Evolutionary conservation across 2,113 vertebrate genomes (phyloP).

Genomic region (Choloepus hoffmanni): DNA sequence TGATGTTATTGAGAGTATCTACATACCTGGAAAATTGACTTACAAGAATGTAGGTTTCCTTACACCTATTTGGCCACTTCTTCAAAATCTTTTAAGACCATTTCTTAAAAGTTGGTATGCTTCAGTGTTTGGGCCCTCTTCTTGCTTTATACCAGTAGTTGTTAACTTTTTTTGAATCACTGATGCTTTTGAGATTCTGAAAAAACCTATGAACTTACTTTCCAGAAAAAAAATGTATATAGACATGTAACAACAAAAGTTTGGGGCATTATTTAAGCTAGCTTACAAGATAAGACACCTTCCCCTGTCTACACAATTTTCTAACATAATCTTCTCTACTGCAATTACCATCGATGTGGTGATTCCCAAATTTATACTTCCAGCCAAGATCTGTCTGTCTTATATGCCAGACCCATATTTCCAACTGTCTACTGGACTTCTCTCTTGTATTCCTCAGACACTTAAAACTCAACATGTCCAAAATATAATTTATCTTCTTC

Average conservation of each 20-base stretch:
- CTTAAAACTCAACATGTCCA: background rate
- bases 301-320: background rate
- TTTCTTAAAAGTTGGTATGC: background rate
- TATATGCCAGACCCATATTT: background rate
- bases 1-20: background rate
- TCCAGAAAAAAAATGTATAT: background rate
- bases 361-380: conserved; percentile 18
- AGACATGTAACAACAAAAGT: background rate
- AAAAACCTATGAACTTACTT: background rate
- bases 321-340: background rate
- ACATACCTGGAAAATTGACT: background rate
- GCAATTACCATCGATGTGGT: background rate
- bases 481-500: background rate
- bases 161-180: background rate
- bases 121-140: background rate
- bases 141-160: background rate
- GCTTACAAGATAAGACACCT: background rate
- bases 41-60: background rate
- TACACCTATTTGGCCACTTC: background rate
- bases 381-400: conserved; percentile 20
- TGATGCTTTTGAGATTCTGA: conserved; percentile 12
- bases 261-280: background rate
- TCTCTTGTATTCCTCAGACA: background rate
- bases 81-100: background rate
- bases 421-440: background rate